Evolutionary conservation across 1,140 invertebrate genomes (phyloP).

Genomic region (Hylaeus volcanicus): DNA sequence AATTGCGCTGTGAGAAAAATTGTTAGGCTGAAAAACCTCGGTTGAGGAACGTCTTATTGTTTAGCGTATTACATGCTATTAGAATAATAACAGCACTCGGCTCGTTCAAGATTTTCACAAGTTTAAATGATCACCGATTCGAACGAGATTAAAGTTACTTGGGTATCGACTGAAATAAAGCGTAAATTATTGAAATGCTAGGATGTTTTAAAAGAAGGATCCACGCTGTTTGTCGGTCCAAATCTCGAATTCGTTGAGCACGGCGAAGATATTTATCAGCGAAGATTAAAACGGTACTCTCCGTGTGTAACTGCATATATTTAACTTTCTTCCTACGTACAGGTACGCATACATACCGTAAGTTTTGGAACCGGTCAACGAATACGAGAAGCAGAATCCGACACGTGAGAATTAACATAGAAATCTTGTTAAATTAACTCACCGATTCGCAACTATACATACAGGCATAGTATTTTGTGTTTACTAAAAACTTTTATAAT

Average conservation of each 20-base stretch:
- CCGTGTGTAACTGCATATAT: constrained; percentile 25
- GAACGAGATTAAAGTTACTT: no score
- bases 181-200: no score
- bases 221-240: background rate
- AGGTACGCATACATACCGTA: constrained; percentile 47
- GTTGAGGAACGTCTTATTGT: background rate
- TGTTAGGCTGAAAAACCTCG: background rate
- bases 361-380: constrained; percentile 43
- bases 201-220: background rate
- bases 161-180: no score
- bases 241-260: background rate
- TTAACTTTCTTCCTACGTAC: constrained; percentile 9
- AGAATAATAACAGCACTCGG: background rate
- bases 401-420: background rate
- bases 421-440: background rate
- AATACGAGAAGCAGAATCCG: constrained; percentile 2
- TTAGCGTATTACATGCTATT: background rate
- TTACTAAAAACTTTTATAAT: no score
- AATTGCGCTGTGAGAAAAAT: background rate
- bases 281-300: constrained; percentile 61
- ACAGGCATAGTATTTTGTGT: no score
- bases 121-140: no score
- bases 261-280: constrained; percentile 46
- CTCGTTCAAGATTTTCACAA: no score
- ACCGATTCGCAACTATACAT: no score